Conservation (phyloP, 1,140 invertebrate genomes). For the Lepidurus arcticus region DNA sequence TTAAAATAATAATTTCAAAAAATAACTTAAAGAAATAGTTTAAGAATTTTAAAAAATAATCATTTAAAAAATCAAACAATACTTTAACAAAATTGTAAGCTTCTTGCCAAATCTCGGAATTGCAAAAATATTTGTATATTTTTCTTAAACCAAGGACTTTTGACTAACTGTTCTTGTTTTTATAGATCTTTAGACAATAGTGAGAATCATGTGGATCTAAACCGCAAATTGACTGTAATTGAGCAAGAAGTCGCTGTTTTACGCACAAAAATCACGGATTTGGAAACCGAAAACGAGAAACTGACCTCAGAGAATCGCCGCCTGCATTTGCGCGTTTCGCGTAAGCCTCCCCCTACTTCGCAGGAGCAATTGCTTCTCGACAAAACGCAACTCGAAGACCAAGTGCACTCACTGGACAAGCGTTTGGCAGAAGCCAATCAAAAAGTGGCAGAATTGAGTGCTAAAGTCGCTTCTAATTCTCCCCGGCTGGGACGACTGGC, state of each 20-base stretch:
- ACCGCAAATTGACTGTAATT: slow-evolving; percentile 63
- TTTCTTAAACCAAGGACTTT: too few species aligned
- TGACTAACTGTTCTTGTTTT: slow-evolving; percentile 27
- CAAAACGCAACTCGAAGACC: slow-evolving; percentile 52
- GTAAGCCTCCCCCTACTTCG: slow-evolving; percentile 39
- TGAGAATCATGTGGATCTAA: slow-evolving; percentile 57
- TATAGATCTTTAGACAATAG: slow-evolving; percentile 54
- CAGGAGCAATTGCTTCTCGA: slow-evolving; percentile 49
- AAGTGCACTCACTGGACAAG: slow-evolving; percentile 57
- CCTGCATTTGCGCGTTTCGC: slow-evolving; percentile 43
- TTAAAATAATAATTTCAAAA: neutral
- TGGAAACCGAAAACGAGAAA: slow-evolving; percentile 70
- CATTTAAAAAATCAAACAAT: too few species aligned
- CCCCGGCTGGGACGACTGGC: slow-evolving; percentile 27
- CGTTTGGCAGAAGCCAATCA: slow-evolving; percentile 51
- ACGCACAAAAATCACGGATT: slow-evolving; percentile 54
- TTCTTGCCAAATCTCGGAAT: too few species aligned
- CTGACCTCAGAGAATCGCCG: slow-evolving; percentile 64
- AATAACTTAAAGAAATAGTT: too few species aligned
- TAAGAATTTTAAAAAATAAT: too few species aligned
- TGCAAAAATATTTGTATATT: too few species aligned
- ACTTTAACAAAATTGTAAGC: too few species aligned
- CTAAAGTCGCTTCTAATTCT: neutral
- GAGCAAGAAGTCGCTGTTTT: slow-evolving; percentile 64
- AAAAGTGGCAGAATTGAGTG: slow-evolving; percentile 16